Percentiles rank a stretch among this genome's conserved stretches.
Evolutionary conservation across 2,113 vertebrate genomes (phyloP).

Genomic region (Ameiurus melas): DNA sequence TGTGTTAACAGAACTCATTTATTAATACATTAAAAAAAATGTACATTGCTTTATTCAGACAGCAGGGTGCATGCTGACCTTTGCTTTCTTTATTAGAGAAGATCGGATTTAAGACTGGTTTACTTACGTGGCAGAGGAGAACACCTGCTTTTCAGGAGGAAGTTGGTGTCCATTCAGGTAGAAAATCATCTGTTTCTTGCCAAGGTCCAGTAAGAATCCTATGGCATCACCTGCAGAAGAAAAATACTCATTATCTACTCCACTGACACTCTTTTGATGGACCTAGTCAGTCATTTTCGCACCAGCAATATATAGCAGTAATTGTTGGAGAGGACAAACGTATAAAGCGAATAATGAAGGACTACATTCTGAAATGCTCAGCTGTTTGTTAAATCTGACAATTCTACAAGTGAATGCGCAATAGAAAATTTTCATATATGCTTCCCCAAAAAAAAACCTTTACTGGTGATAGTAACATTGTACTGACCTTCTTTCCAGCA

Average conservation of each 20-base stretch:
- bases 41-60: background rate
- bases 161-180: constrained; percentile 96
- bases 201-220: constrained; percentile 95
- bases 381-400: background rate
- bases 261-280: background rate
- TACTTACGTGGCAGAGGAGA: constrained; percentile 94
- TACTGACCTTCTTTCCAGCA: constrained; percentile 97
- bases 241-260: constrained; percentile 26
- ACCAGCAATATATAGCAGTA: background rate
- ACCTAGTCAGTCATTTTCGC: background rate
- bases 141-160: constrained; percentile 97
- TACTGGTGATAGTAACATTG: background rate
- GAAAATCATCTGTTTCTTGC: constrained; percentile 99
- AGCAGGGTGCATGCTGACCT: background rate
- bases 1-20: background rate
- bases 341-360: background rate
- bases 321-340: background rate
- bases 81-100: background rate
- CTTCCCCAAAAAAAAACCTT: background rate
- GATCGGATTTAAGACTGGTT: background rate
- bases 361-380: background rate
- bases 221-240: constrained; percentile 87
- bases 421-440: background rate
- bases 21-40: background rate
- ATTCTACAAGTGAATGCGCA: background rate